Conservation (phyloP, 1,140 invertebrate genomes). For the Sitobion miscanthi region DNA sequence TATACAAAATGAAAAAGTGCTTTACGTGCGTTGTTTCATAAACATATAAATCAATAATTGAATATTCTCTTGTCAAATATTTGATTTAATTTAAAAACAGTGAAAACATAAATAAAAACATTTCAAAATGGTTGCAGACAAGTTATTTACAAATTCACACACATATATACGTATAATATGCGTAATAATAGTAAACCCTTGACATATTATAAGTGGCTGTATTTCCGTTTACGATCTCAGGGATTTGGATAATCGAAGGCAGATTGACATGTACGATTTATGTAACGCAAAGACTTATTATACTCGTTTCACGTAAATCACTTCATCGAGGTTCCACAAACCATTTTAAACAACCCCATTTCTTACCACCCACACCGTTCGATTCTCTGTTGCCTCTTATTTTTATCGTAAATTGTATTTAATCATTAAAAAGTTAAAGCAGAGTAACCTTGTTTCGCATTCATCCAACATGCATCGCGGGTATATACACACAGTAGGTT, state of each 20-base stretch:
- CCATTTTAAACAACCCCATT: neutral
- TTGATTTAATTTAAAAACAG: neutral
- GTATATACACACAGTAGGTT: neutral
- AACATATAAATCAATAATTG: neutral
- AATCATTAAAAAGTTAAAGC: neutral
- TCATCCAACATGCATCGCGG: neutral
- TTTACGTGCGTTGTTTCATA: neutral
- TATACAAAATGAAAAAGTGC: too few relatives aligned
- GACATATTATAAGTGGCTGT: conserved; percentile 5
- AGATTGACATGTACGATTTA: conserved; percentile 34
- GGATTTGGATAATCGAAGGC: conserved; percentile 8
- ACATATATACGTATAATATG: neutral
- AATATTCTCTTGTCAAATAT: neutral
- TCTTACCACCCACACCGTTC: neutral
- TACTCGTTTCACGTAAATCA: neutral
- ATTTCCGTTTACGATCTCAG: neutral
- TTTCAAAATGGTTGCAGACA: neutral
- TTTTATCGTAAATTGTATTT: neutral
- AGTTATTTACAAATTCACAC: neutral
- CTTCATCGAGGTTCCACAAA: neutral
- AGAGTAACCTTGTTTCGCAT: neutral
- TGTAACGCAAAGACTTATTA: neutral
- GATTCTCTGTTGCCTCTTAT: neutral
- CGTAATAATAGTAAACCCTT: neutral
- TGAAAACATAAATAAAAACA: neutral